These are phyloP conservation scores for Todus mexicanus DNA, from an alignment of 2,797 vertebrate species.

Conservation along the genomic window DNA sequence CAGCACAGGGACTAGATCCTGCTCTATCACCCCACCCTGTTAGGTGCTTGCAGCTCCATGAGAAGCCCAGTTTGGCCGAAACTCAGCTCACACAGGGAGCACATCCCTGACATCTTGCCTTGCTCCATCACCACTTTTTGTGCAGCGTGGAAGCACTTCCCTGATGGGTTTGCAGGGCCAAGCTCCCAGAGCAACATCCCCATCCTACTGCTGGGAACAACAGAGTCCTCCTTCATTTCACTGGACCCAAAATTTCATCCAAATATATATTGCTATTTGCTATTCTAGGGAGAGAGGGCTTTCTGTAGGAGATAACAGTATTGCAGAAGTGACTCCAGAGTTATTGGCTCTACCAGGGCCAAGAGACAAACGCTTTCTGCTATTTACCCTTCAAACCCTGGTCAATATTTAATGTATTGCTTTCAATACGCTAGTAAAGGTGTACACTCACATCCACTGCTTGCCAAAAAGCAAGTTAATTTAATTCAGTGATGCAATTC, in stretches of 20 bases:
- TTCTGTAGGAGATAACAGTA: background rate
- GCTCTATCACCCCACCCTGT: background rate
- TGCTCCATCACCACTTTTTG: accelerated
- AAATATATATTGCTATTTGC: background rate
- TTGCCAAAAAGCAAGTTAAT: slow-evolving; percentile 43
- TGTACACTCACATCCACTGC: background rate
- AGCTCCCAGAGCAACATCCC: background rate
- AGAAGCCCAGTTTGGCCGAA: background rate
- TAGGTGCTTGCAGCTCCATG: background rate
- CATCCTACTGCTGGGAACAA: background rate
- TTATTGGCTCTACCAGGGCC: background rate
- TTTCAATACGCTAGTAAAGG: background rate
- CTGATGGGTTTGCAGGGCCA: background rate
- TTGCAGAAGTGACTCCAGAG: background rate
- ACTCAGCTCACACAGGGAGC: background rate
- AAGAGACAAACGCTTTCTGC: background rate
- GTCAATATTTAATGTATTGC: background rate
- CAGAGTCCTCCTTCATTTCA: background rate
- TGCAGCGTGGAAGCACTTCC: background rate
- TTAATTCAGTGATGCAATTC: slow-evolving; percentile 16
- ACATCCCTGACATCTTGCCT: accelerated
- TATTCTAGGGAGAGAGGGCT: background rate
- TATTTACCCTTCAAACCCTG: background rate
- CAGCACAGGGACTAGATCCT: background rate
- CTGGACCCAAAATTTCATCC: background rate